Evolutionary conservation across 2,888 invertebrate genomes (phyloP).

Genomic region (Tipula vernalis): DNA sequence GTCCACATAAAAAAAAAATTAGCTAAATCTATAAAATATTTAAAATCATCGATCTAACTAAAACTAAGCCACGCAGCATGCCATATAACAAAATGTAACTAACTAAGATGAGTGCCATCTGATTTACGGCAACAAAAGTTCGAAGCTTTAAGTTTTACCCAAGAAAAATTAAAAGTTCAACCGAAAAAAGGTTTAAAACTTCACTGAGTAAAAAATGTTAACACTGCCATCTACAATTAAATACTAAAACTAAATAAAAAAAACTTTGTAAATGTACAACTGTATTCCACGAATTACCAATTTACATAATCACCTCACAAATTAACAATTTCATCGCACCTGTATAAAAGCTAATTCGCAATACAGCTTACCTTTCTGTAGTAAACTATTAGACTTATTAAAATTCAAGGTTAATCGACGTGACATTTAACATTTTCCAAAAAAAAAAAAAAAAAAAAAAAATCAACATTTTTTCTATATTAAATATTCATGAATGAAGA

Average conservation of each 20-base stretch:
- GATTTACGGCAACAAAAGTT: background rate
- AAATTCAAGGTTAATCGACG: background rate
- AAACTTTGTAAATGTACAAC: background rate
- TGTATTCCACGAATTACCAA: no score
- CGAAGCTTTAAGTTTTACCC: no score
- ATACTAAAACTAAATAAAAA: background rate
- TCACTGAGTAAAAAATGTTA: background rate
- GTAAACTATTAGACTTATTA: background rate
- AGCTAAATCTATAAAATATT: no score
- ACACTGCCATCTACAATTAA: background rate
- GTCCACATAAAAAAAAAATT: no score
- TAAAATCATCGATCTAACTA: background rate
- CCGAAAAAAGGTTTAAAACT: background rate
- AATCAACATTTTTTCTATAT: background rate
- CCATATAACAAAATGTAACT: background rate
- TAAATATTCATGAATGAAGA: background rate
- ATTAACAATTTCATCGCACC: no score
- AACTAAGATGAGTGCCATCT: background rate
- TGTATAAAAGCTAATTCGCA: no score
- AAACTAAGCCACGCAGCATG: background rate
- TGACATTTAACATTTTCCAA: background rate
- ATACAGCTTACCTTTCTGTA: background rate
- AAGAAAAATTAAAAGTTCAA: background rate
- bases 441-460: no score
- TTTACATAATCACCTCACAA: no score